phyloP scores from a whole-genome alignment of 2,797 vertebrate genomes.

The Ficedula albicollis region DNA sequence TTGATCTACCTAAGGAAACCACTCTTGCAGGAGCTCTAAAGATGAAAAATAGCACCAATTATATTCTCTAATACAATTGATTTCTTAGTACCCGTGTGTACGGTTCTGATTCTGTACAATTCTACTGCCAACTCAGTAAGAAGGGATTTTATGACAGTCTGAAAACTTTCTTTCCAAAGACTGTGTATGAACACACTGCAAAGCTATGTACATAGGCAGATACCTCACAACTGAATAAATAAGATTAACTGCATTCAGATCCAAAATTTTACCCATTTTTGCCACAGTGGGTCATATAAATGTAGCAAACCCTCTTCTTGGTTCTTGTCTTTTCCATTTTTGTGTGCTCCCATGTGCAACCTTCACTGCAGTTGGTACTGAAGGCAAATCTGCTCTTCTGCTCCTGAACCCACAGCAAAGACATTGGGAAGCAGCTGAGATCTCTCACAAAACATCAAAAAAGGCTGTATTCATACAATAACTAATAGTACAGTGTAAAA shows the following conservation, averaged over 20 bases:
- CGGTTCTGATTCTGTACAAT: constrained; percentile 6
- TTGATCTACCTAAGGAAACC: constrained; percentile 57
- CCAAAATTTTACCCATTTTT: background rate
- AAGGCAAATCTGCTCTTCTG: background rate
- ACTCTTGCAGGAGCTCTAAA: constrained; percentile 67
- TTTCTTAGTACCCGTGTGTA: background rate
- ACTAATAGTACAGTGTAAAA: background rate
- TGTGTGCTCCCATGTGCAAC: background rate
- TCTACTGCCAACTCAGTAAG: background rate
- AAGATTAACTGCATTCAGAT: background rate
- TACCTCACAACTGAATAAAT: background rate
- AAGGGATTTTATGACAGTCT: background rate
- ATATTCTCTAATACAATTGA: constrained; percentile 53
- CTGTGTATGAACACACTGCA: background rate
- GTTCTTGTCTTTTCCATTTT: background rate
- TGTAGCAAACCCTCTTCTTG: background rate
- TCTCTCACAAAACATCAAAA: background rate
- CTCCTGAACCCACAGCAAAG: background rate
- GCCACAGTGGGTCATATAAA: background rate
- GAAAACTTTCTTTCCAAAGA: background rate
- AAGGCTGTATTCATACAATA: background rate
- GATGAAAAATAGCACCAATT: constrained; percentile 64
- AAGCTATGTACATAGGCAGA: background rate
- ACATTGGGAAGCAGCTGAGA: background rate
- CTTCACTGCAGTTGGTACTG: background rate